These are phyloP conservation scores for Heterotilapia buettikoferi DNA, from an alignment of 2,113 vertebrate genomes.

Conservation along the genomic window DNA sequence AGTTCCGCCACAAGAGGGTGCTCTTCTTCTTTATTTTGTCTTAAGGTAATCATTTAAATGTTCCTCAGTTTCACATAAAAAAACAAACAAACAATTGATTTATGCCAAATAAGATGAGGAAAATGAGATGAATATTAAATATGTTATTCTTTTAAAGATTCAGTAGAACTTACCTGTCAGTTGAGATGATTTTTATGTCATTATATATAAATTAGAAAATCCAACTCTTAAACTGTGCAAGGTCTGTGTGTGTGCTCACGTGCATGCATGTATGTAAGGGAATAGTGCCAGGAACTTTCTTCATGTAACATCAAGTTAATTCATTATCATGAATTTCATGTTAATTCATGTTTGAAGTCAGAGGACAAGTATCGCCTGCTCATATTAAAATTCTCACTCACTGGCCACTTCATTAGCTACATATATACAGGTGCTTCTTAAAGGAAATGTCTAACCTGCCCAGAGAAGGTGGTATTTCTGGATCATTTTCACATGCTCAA, in stretches of 20 bases:
- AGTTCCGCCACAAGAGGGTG: background rate
- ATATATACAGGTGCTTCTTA: background rate
- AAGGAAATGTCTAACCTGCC: background rate
- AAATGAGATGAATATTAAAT: fast-evolving
- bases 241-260: fast-evolving
- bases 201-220: background rate
- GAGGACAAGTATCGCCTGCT: fast-evolving
- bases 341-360: background rate
- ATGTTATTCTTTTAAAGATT: background rate
- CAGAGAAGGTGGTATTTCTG: background rate
- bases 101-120: background rate
- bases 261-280: background rate
- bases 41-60: fast-evolving
- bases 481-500: background rate
- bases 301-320: background rate
- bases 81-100: background rate
- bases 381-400: no score
- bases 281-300: background rate
- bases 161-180: background rate
- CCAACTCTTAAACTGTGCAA: background rate
- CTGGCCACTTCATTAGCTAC: fast-evolving
- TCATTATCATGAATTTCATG: no score
- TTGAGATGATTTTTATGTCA: no score
- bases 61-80: background rate
- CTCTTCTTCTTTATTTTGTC: background rate